These are phyloP conservation scores for Coregonus ussuriensis DNA, from an alignment of 2,797 vertebrate species.

Conservation along the genomic window DNA sequence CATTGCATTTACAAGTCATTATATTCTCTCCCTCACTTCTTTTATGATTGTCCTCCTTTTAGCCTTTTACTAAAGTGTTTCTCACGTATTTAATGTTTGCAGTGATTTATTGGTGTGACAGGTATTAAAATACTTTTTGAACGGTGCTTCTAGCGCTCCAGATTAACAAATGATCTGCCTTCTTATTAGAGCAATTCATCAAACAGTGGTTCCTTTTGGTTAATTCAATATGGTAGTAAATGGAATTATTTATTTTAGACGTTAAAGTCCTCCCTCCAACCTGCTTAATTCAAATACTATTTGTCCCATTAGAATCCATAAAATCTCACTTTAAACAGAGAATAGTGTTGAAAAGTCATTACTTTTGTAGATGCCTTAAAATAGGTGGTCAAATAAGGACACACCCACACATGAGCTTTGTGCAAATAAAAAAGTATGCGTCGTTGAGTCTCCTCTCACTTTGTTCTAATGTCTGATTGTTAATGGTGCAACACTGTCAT, in stretches of 20 bases:
- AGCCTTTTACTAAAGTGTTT: not conserved
- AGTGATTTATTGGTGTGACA: not conserved
- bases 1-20: not conserved
- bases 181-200: constrained; percentile 74
- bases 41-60: not conserved
- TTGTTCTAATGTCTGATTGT: too few species aligned
- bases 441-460: too few species aligned
- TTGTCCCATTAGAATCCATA: constrained; percentile 57
- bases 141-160: not conserved
- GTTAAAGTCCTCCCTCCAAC: constrained; percentile 16
- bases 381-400: constrained; percentile 23
- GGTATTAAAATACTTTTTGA: not conserved
- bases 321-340: constrained; percentile 61
- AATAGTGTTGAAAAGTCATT: constrained; percentile 45
- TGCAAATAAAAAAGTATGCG: too few species aligned
- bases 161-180: not conserved
- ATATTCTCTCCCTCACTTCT: not conserved
- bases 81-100: not conserved
- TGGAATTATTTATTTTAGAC: constrained; percentile 62
- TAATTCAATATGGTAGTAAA: constrained; percentile 74
- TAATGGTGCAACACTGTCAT: too few species aligned
- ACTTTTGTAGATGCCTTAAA: constrained; percentile 35
- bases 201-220: constrained; percentile 76
- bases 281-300: constrained; percentile 49
- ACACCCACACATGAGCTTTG: not conserved